These are phyloP conservation scores for Microcebus jonahi DNA, from an alignment of 2,113 vertebrate species.

Conservation along the genomic window DNA sequence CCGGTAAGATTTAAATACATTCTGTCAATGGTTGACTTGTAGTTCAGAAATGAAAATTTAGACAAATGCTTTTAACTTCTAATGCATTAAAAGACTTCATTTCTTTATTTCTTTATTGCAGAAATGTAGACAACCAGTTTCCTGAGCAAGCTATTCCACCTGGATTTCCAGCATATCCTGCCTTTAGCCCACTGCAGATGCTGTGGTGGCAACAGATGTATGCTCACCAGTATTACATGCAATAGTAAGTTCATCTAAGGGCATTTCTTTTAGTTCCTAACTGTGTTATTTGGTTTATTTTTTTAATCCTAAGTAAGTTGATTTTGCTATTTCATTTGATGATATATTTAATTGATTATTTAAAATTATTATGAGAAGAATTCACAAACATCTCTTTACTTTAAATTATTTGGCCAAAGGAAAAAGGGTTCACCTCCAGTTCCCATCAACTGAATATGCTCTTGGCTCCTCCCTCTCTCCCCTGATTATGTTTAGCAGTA, in stretches of 20 bases:
- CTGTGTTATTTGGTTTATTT: not conserved
- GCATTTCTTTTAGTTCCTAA: not conserved
- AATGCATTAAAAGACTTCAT: not conserved
- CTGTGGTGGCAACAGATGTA: constrained; percentile 99
- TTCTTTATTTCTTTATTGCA: constrained; percentile 64
- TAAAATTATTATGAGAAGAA: not conserved
- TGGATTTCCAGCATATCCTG: constrained; percentile 87
- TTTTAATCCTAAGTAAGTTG: not conserved
- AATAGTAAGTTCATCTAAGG: constrained; percentile 92
- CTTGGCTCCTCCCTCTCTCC: not conserved
- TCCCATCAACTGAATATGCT: not conserved
- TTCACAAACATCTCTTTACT: not conserved
- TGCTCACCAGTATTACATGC: constrained; percentile 96
- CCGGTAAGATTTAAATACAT: not conserved
- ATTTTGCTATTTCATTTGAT: not conserved
- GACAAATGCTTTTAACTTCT: not conserved
- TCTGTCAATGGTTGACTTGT: not conserved
- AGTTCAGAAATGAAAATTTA: not conserved
- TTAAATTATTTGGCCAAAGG: constrained; percentile 6
- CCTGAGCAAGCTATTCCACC: constrained; percentile 82
- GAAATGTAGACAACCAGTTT: constrained; percentile 86
- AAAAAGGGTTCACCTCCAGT: not conserved
- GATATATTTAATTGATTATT: not conserved
- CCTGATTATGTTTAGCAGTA: not conserved
- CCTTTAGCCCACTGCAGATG: constrained; percentile 92